Evolutionary conservation across 2,888 invertebrate species (phyloP).

Genomic region (Serrognathus titanus): DNA sequence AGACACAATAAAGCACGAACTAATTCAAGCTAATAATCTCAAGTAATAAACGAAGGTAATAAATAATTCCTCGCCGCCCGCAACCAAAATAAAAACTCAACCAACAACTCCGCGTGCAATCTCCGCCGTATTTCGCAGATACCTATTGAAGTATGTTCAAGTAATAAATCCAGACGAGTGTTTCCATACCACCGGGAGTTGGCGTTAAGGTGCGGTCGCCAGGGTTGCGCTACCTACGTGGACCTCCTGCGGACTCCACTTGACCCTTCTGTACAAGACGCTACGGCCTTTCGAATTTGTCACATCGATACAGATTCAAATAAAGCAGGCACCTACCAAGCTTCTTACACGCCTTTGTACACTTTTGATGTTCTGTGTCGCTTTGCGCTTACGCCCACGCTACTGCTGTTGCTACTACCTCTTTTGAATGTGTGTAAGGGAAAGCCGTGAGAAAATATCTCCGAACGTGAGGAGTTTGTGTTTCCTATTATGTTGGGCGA

Average conservation of each 20-base stretch:
- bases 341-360: conserved; percentile 28
- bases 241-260: conserved; percentile 33
- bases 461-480: no score
- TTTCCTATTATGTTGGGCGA: no score
- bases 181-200: conserved; percentile 36
- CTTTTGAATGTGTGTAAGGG: no score
- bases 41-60: no score
- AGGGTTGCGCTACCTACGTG: conserved; percentile 39
- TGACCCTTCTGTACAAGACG: conserved; percentile 17
- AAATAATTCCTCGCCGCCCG: no score
- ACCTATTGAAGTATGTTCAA: conserved; percentile 26
- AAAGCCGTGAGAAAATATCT: no score
- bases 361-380: conserved; percentile 17
- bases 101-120: conserved; percentile 6
- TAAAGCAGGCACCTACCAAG: conserved; percentile 24
- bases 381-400: not conserved
- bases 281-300: conserved; percentile 13
- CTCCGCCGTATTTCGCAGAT: conserved; percentile 4
- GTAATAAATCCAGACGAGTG: conserved; percentile 33
- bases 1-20: no score
- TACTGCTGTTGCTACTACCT: conserved; percentile 3
- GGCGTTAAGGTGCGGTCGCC: conserved; percentile 41
- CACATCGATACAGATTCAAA: conserved; percentile 18
- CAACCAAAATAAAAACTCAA: no score
- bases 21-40: no score